Percentiles rank a stretch among this genome's conserved stretches.
Evolutionary conservation across 2,888 invertebrate genomes (phyloP).

Genomic region (Diabrotica balteata): DNA sequence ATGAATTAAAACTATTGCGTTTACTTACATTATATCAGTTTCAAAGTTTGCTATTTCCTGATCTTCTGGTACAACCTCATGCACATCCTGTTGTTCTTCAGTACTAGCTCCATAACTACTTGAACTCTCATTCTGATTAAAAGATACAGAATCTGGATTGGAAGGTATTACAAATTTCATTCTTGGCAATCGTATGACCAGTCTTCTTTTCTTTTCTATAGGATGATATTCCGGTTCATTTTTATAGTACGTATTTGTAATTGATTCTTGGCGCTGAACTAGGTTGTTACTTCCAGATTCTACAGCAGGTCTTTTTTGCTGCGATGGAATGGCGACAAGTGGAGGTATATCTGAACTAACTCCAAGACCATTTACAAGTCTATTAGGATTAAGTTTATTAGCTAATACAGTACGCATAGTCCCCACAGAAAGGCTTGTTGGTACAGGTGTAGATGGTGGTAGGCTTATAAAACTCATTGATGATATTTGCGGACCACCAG

Average conservation of each 20-base stretch:
- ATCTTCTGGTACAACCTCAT: background rate
- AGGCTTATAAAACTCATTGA: too few species aligned
- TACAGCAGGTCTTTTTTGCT: too few species aligned
- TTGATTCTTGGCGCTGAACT: too few species aligned
- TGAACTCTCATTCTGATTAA: constrained; percentile 7
- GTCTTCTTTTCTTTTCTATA: constrained; percentile 27
- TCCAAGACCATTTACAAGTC: too few species aligned
- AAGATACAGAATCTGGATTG: background rate
- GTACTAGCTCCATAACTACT: constrained; percentile 3
- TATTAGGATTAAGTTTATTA: too few species aligned
- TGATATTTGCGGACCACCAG: too few species aligned
- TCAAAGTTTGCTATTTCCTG: constrained; percentile 7
- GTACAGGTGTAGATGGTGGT: background rate
- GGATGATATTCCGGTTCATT: constrained; percentile 14
- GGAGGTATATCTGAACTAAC: too few species aligned
- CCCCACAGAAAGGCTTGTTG: background rate
- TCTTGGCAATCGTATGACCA: constrained; percentile 28
- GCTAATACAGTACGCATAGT: too few species aligned
- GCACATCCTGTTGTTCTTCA: constrained; percentile 1
- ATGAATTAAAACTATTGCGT: too few species aligned
- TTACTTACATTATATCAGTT: constrained; percentile 6
- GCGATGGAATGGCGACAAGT: too few species aligned
- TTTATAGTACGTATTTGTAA: too few species aligned
- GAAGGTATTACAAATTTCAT: constrained; percentile 18
- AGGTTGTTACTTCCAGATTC: too few species aligned